Base-by-base conservation (phyloP, 2,888 invertebrate genomes). In the Alviniconcha strummeri region DNA sequence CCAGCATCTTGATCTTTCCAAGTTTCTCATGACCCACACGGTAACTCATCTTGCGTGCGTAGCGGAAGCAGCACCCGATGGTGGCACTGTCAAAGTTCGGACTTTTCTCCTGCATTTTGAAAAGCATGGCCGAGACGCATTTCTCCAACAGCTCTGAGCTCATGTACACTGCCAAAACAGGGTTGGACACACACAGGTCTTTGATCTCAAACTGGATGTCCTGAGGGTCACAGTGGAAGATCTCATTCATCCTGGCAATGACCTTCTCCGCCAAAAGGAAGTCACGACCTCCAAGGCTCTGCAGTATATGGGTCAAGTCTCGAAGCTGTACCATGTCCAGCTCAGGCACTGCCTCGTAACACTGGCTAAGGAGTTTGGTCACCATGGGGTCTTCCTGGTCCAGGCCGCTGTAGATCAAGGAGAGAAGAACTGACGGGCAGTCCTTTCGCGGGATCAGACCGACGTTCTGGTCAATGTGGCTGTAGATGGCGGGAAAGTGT, bases 371-470 rank as follows among this genome's bases (percentile, higher is more conserved):
- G 52, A 85, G 36, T 36, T 9, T 67, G 19, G 13, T 54, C 5
- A 81, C 52, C n/a, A 82, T 17, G 5, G 75, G 60, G n/a, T 80
- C 71, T 11, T 57, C 55, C 54, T 81, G 60, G 5, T 81, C 80
- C 56, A 84, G 19, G 17, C 84, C 86, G 4, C 83, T 57, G 72
- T 67, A 83, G 7, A 85, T 15, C 19, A 84, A 56, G 55, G 79
- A 79, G 19, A 82, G 57, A 9, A 85, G 81, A 6, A 82, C 36
- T 11, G 52, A n/a, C 8, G 85, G 81, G 71, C 83, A 82, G 52
- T 85, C 79, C 15, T 85, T 52, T 17, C 57, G 69, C 3, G 85
- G 84, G 52, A 88, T 81, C 8, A 82, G 36, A 74, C 74, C 60
- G 4, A 83, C 79, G 57, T 78, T 77, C n/a, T 75, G 13, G 11